These are phyloP conservation scores for Pentalonia nigronervosa DNA, from an alignment of 1,140 invertebrate genomes.

Conservation along the genomic window DNA sequence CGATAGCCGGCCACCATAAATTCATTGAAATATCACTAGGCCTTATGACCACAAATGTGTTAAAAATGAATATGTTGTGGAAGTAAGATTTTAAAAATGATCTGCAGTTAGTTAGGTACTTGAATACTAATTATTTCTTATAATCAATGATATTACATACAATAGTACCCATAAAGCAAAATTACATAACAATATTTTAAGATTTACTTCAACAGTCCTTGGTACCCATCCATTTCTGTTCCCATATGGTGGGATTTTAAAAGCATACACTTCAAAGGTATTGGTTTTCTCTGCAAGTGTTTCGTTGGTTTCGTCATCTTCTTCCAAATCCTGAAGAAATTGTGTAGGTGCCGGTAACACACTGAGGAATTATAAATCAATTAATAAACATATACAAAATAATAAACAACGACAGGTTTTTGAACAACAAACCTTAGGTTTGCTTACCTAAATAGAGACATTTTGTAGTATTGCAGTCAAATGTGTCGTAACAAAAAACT, in stretches of 20 bases:
- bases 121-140: background rate
- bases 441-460: conserved; percentile 23
- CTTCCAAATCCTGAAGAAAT: conserved; percentile 20
- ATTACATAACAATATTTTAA: conserved; percentile 14
- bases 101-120: background rate
- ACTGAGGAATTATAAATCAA: background rate
- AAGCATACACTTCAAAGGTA: conserved; percentile 62
- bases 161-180: no score
- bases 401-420: background rate
- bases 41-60: no score
- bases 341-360: conserved; percentile 42
- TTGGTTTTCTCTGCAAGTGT: conserved; percentile 22
- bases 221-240: conserved; percentile 95
- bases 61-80: no score
- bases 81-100: background rate
- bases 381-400: no score
- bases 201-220: conserved; percentile 79
- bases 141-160: background rate
- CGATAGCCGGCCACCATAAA: no score
- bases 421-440: background rate
- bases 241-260: conserved; percentile 95
- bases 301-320: conserved; percentile 41
- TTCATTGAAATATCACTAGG: no score
- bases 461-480: background rate
- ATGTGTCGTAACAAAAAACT: background rate